Base-by-base conservation (phyloP, 2,888 invertebrate genomes). In the Tinea pellionella region DNA sequence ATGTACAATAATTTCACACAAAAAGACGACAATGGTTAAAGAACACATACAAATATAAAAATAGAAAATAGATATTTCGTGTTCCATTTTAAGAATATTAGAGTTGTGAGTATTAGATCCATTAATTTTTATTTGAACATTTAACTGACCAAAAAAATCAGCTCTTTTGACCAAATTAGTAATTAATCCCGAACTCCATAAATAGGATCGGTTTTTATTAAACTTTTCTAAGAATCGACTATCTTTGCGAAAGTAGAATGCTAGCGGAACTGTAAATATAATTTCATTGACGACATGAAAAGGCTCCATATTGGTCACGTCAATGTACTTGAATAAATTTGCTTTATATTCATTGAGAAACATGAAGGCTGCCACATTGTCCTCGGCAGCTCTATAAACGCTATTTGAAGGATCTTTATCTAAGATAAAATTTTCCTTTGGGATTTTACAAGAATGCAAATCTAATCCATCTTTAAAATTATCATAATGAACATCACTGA, bases 361-460 rank as follows among this genome's bases (percentile, higher is more conserved):
- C 37, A 59, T 41, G 37, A 59, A 59, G 9, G 30, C 59, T 37
- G 59, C 59, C 8, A 41, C 41, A 16, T 59, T 59, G 15, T 59
- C 59, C 12, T 59, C n/a, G 6, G 16, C 19, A 19, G 59, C 37
- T 15, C 13, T 18, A 13, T 59, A 41, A n/a, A 60, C 15, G 12
- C 24, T 32, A 4, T 2, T 13, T 18, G 55, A 41, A 13, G 60
- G 60, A 9, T 60, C 18, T 13, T 60, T 41, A 24, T 8, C 18
- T 37, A 60, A 13, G 8, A 55, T 55, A 37, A 60, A 60, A 12
- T 60, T 60, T 53, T 41, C 41, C 11, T 11, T 41, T 9, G 24
- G 30, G 11, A 60, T 60, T 37, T 41, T 24, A 30, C 60, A 60
- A 11, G 13, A 13, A 19, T 29, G 55, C 15, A 60, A 37, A 55